phyloP scores from a whole-genome alignment of 2,797 vertebrate species.

The Halcyon leucocephala region DNA sequence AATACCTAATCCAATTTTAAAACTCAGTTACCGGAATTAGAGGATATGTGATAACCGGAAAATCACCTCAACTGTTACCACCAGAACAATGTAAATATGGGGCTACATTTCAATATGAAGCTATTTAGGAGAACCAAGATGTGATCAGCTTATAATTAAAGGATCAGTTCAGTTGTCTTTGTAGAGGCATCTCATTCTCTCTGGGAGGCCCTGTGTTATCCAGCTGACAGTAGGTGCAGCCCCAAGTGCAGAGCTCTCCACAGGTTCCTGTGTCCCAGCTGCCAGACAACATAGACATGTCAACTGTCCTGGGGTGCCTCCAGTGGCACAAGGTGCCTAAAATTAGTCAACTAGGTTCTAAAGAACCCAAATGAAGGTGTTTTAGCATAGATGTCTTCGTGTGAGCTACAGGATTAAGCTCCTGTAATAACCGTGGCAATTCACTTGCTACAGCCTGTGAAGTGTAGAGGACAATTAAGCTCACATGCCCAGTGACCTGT shows the following conservation, averaged over 20 bases:
- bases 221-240: not conserved
- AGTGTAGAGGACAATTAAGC: not conserved
- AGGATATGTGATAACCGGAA: not conserved
- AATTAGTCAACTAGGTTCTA: not conserved
- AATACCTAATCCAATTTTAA: not conserved
- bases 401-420: not conserved
- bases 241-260: not conserved
- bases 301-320: not conserved
- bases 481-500: not conserved
- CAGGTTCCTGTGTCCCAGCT: not conserved
- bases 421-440: rapidly evolving
- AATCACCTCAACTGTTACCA: not conserved
- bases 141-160: not conserved
- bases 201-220: not conserved
- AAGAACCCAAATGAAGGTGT: not conserved
- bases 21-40: not conserved
- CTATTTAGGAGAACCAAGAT: not conserved
- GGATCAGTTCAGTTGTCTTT: not conserved
- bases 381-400: not conserved
- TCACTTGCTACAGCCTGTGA: not conserved
- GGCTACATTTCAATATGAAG: not conserved
- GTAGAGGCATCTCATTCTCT: not conserved
- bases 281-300: not conserved
- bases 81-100: not conserved
- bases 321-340: not conserved